These are phyloP conservation scores for Percina caprodes DNA, from an alignment of 2,113 vertebrate genomes.

Conservation along the genomic window DNA sequence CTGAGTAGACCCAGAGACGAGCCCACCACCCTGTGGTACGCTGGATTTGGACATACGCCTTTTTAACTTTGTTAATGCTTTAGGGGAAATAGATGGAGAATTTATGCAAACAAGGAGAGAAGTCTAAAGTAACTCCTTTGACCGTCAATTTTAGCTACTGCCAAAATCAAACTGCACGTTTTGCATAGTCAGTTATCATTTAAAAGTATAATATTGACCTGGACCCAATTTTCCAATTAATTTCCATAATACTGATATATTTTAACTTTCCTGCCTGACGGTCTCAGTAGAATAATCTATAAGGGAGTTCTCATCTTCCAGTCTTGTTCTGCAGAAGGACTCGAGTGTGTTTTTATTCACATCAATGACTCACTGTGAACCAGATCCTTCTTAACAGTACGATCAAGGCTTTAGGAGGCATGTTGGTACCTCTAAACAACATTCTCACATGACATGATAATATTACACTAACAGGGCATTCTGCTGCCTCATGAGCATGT, in stretches of 20 bases:
- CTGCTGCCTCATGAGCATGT: background rate
- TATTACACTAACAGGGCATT: background rate
- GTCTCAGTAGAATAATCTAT: slow-evolving; percentile 15
- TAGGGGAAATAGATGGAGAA: background rate
- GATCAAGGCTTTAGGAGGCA: background rate
- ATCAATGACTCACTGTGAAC: background rate
- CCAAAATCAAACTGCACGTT: background rate
- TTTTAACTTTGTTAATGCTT: background rate
- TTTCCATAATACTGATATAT: background rate
- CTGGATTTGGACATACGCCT: background rate
- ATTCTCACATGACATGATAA: background rate
- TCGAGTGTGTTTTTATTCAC: background rate
- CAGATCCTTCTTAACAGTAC: background rate
- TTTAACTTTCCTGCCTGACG: background rate
- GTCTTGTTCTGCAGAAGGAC: background rate
- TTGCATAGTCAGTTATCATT: slow-evolving; percentile 12
- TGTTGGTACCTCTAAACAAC: background rate
- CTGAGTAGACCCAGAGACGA: slow-evolving; percentile 9
- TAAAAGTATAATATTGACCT: slow-evolving; percentile 7
- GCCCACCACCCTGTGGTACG: background rate
- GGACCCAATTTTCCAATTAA: background rate
- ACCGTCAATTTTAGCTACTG: background rate
- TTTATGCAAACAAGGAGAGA: background rate
- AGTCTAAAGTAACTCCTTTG: background rate
- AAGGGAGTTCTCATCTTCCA: background rate